Percentiles rank a stretch among this genome's conserved stretches.
These are phyloP conservation scores for Nicator chloris DNA, from an alignment of 2,113 vertebrate species.

Conservation along the genomic window DNA sequence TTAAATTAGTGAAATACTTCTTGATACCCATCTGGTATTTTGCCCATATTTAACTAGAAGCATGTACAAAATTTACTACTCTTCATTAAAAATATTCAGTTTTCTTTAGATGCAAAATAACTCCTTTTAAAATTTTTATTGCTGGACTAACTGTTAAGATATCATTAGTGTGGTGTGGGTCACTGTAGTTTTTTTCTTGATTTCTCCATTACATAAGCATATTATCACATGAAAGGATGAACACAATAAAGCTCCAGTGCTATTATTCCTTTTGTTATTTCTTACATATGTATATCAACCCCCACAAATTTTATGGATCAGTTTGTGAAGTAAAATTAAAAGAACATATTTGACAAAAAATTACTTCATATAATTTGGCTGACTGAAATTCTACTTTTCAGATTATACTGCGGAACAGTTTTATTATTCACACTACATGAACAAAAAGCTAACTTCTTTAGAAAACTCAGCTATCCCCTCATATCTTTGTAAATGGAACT, in stretches of 20 bases:
- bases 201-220: neutral
- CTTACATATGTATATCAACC: neutral
- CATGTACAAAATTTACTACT: neutral
- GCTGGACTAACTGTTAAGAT: neutral
- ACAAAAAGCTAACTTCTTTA: neutral
- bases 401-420: neutral
- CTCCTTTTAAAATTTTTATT: neutral
- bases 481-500: neutral
- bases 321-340: neutral
- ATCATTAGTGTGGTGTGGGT: neutral
- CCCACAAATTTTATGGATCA: neutral
- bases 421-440: neutral
- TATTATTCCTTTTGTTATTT: neutral
- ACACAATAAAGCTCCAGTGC: neutral
- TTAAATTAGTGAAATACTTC: neutral
- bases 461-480: neutral
- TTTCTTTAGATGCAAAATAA: neutral
- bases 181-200: neutral
- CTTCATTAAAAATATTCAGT: fast-evolving
- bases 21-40: neutral
- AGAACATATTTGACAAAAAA: neutral
- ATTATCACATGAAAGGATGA: neutral
- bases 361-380: neutral
- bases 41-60: neutral
- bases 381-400: neutral